Evolutionary conservation across 2,888 invertebrate genomes (phyloP).

Genomic region (Drepana falcataria): DNA sequence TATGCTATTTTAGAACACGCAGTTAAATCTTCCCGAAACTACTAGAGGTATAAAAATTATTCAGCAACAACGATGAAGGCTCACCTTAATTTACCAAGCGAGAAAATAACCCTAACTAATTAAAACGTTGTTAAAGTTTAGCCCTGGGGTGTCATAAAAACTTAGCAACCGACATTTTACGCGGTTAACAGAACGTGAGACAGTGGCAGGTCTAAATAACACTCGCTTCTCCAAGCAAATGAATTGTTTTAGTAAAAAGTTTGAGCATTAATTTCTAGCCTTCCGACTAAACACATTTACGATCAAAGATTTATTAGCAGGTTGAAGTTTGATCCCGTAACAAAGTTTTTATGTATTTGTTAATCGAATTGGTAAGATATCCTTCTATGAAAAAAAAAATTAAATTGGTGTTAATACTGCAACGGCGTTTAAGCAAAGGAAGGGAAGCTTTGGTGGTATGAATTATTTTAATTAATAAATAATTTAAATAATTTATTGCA

Average conservation of each 20-base stretch:
- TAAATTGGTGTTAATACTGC: too few species aligned
- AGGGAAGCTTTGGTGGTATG: too few species aligned
- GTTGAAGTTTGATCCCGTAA: too few species aligned
- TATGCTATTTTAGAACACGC: too few species aligned
- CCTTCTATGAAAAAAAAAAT: too few species aligned
- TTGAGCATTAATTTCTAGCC: not conserved
- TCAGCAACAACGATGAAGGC: constrained; percentile 17
- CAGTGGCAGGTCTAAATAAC: constrained; percentile 7
- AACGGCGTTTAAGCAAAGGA: too few species aligned
- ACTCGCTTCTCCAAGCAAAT: constrained; percentile 1
- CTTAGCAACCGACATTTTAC: constrained; percentile 25
- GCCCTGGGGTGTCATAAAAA: constrained; percentile 45
- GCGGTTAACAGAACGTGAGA: constrained; percentile 15
- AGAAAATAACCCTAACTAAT: constrained; percentile 46
- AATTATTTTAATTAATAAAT: too few species aligned
- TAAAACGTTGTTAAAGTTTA: constrained; percentile 49
- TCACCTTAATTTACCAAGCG: constrained; percentile 28
- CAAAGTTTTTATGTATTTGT: too few species aligned
- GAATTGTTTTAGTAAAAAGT: not conserved
- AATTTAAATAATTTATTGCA: too few species aligned
- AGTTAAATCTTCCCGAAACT: not conserved
- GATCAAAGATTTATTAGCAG: too few species aligned
- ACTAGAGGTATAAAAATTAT: constrained; percentile 6
- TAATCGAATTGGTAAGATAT: too few species aligned
- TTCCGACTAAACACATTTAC: not conserved